phyloP scores from a whole-genome alignment of 1,140 invertebrate genomes.

The Formica selysi region DNA sequence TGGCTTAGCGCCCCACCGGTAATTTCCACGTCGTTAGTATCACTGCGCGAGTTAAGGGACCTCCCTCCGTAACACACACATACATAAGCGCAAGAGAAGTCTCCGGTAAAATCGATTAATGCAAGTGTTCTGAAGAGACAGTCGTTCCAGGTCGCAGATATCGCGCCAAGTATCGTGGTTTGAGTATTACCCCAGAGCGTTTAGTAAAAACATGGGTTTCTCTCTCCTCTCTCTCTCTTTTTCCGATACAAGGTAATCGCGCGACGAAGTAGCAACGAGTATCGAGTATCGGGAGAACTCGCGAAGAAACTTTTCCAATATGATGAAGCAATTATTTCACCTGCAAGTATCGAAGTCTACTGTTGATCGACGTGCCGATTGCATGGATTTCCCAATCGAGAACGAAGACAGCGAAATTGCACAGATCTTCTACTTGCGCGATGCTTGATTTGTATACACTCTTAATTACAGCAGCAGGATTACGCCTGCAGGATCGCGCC shows the following conservation, averaged over 20 bases:
- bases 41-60: conserved; percentile 42
- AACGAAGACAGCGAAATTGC: neutral
- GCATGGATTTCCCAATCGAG: neutral
- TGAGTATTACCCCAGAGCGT: conserved; percentile 15
- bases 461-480: conserved; percentile 25
- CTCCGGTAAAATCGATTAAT: conserved; percentile 36
- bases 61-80: neutral
- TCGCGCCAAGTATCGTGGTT: neutral
- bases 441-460: no score
- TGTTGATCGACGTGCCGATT: conserved; percentile 15
- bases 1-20: neutral
- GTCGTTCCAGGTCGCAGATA: conserved; percentile 5
- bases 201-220: conserved; percentile 18
- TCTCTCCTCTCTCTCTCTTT: no score
- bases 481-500: neutral
- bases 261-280: neutral
- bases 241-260: neutral
- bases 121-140: neutral
- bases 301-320: neutral
- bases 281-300: neutral
- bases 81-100: neutral
- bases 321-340: neutral
- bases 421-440: neutral
- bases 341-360: neutral
- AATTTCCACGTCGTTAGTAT: conserved; percentile 56